These are phyloP conservation scores for Eupithecia dodoneata DNA, from an alignment of 2,888 invertebrate genomes.

Conservation along the genomic window DNA sequence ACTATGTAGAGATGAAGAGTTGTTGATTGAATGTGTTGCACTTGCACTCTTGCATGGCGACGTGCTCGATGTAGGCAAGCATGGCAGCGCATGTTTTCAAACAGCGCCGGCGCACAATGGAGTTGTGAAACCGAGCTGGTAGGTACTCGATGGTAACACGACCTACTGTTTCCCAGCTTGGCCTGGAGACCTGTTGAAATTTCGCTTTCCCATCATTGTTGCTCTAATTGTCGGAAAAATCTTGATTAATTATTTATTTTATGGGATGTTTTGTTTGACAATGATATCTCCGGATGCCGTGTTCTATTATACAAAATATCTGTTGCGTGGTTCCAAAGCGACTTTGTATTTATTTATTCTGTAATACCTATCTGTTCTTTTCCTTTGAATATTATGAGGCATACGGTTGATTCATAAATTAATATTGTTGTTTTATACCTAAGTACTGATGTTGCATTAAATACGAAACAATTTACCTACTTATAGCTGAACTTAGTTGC, in stretches of 20 bases:
- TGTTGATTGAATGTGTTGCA: background rate
- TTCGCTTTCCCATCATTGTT: constrained; percentile 4
- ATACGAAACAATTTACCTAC: background rate
- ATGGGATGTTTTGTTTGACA: background rate
- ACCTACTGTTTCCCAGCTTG: background rate
- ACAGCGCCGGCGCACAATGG: background rate
- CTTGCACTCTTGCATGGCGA: background rate
- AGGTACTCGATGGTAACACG: background rate
- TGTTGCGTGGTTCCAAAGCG: background rate
- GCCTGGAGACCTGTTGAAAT: constrained; percentile 2
- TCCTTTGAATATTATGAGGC: background rate
- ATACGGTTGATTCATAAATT: background rate
- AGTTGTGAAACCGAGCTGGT: background rate
- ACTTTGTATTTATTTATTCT: background rate
- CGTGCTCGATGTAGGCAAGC: background rate
- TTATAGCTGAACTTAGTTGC: background rate
- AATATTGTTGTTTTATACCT: background rate
- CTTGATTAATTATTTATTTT: background rate
- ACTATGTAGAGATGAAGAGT: background rate
- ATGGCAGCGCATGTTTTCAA: background rate
- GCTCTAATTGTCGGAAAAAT: background rate
- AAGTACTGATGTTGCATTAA: too few relatives aligned
- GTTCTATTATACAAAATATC: background rate
- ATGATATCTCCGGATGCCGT: background rate
- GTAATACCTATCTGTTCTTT: background rate